Evolutionary conservation across 2,797 vertebrate species (phyloP).

Genomic region (Spheniscus humboldti): DNA sequence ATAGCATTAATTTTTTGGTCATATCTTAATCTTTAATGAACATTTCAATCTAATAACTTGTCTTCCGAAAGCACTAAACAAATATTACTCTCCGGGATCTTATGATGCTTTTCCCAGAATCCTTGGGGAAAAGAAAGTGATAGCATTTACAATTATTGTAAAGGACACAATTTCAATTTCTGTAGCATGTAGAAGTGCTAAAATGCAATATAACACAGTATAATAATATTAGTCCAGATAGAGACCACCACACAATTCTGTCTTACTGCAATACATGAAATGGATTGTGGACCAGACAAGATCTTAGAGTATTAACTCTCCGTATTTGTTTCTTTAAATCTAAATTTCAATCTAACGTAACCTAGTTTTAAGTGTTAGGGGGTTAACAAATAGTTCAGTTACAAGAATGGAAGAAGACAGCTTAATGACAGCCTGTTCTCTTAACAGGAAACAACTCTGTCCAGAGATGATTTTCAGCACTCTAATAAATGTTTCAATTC

Average conservation of each 20-base stretch:
- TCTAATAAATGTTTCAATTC: slow-evolving; percentile 70
- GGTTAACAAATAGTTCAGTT: not conserved
- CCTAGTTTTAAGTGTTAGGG: not conserved
- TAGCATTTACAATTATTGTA: not conserved
- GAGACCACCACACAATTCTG: not conserved
- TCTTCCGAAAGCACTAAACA: not conserved
- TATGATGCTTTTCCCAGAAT: not conserved
- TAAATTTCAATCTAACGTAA: not conserved
- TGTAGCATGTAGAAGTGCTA: not conserved
- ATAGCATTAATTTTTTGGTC: not conserved
- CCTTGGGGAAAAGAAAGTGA: not conserved
- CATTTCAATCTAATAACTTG: not conserved
- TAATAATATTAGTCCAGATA: not conserved
- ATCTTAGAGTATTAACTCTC: not conserved
- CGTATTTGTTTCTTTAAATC: not conserved
- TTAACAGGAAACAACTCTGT: not conserved
- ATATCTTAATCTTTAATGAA: not conserved
- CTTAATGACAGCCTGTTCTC: not conserved
- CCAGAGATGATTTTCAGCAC: not conserved
- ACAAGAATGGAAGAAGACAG: not conserved
- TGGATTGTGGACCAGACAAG: not conserved
- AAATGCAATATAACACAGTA: not conserved
- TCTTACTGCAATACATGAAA: not conserved
- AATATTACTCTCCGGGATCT: not conserved
- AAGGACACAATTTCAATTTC: not conserved